Conservation (phyloP, 2,797 vertebrate genomes). For the Cygnus olor region DNA sequence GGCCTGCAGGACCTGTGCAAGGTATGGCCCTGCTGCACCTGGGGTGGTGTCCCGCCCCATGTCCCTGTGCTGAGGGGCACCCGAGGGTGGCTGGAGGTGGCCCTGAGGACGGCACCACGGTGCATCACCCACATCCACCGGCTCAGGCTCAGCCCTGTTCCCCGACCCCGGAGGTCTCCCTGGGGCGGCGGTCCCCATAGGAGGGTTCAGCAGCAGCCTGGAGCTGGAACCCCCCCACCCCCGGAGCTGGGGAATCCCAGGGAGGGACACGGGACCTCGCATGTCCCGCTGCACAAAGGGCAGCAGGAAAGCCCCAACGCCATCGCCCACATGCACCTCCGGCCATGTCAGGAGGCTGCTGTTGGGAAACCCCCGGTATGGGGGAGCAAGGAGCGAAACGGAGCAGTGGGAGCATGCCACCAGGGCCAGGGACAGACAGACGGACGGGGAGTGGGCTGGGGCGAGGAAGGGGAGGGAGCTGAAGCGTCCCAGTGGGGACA, state of each 20-base stretch:
- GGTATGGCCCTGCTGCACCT: constrained; percentile 18
- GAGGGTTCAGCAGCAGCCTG: rapidly evolving
- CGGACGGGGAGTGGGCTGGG: too few relatives aligned
- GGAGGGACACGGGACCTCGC: not conserved
- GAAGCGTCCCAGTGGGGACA: not conserved
- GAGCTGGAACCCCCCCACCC: not conserved
- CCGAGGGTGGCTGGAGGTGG: not conserved
- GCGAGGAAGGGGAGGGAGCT: not conserved
- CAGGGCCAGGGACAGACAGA: not conserved
- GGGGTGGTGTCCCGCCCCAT: rapidly evolving
- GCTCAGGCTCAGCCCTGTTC: not conserved
- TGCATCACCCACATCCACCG: rapidly evolving
- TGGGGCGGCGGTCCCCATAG: not conserved
- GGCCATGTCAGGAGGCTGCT: not conserved
- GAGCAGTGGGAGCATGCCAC: not conserved
- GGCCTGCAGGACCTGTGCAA: constrained; percentile 79
- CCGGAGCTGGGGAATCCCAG: rapidly evolving
- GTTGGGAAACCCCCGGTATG: rapidly evolving
- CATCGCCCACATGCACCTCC: rapidly evolving
- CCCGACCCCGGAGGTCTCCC: rapidly evolving
- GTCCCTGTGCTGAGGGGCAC: rapidly evolving
- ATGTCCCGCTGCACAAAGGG: not conserved
- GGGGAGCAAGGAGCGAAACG: not conserved
- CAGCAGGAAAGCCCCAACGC: constrained; percentile 4
- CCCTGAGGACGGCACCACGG: rapidly evolving